Evolutionary conservation across 2,797 vertebrate species (phyloP).

Genomic region (Sciurus carolinensis): DNA sequence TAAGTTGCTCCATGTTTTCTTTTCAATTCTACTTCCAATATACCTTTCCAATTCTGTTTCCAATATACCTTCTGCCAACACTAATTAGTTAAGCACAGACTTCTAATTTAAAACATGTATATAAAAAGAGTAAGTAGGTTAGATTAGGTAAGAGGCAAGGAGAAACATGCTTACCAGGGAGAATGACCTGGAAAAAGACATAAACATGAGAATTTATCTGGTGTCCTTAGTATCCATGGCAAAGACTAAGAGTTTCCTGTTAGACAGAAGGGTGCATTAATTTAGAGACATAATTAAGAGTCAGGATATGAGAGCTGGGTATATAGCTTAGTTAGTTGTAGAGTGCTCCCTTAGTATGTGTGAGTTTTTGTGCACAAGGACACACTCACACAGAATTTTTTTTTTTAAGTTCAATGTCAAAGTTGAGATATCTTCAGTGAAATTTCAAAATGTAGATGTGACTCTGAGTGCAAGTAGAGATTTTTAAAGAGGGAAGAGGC

Average conservation of each 20-base stretch:
- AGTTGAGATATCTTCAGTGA: slow-evolving; percentile 4
- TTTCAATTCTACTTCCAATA: slow-evolving; percentile 64
- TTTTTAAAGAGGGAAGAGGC: neutral
- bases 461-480: neutral
- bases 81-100: neutral
- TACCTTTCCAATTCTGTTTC: slow-evolving; percentile 32
- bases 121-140: neutral
- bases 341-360: neutral
- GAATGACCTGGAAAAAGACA: slow-evolving; percentile 1
- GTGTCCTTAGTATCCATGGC: neutral
- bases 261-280: neutral
- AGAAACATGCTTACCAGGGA: neutral
- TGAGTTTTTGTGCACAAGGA: no score
- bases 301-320: neutral
- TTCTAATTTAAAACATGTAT: slow-evolving; percentile 23
- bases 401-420: neutral
- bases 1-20: slow-evolving; percentile 23
- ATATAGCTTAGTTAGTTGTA: neutral
- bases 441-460: neutral
- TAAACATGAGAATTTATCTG: neutral
- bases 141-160: neutral
- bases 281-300: neutral
- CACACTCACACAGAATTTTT: no score
- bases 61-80: neutral
- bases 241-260: neutral